Percentiles rank a stretch among this genome's conserved stretches.
phyloP scores from a whole-genome alignment of 1,140 invertebrate species.

The Neodiprion fabricii region DNA sequence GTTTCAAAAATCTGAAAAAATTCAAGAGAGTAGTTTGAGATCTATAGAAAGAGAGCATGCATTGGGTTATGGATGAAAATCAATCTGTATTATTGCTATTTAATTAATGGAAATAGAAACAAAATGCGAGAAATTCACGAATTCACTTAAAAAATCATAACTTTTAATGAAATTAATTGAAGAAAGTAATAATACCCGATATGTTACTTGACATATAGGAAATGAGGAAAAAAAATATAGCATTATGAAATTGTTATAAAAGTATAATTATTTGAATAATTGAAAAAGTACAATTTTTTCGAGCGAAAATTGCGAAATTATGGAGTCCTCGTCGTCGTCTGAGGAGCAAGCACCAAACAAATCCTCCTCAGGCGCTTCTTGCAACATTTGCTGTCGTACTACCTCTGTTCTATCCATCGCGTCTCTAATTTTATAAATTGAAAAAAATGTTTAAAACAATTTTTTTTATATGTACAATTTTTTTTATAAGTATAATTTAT shows the following conservation, averaged over 20 bases:
- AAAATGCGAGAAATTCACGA: conserved; percentile 7
- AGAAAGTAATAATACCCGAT: conserved; percentile 5
- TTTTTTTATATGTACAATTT: background rate
- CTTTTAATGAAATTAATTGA: background rate
- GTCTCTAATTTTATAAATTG: background rate
- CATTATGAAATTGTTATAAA: background rate
- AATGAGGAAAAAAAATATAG: background rate
- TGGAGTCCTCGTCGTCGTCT: no score
- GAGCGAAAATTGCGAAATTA: background rate
- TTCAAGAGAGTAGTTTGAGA: conserved; percentile 7
- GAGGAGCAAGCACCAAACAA: no score
- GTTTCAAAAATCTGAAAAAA: background rate
- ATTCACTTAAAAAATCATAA: conserved; percentile 8
- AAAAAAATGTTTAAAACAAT: background rate
- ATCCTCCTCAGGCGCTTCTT: no score
- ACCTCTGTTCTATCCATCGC: no score
- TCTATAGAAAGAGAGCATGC: background rate
- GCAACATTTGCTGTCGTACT: no score
- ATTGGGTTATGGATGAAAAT: conserved; percentile 1
- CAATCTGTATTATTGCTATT: background rate
- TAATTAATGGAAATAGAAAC: background rate
- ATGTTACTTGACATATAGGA: background rate
- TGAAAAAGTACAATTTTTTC: conserved; percentile 6
- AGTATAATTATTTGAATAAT: conserved; percentile 8
- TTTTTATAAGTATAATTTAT: background rate